These are phyloP conservation scores for Morpho achilles DNA, from an alignment of 2,888 invertebrate species.

Conservation along the genomic window DNA sequence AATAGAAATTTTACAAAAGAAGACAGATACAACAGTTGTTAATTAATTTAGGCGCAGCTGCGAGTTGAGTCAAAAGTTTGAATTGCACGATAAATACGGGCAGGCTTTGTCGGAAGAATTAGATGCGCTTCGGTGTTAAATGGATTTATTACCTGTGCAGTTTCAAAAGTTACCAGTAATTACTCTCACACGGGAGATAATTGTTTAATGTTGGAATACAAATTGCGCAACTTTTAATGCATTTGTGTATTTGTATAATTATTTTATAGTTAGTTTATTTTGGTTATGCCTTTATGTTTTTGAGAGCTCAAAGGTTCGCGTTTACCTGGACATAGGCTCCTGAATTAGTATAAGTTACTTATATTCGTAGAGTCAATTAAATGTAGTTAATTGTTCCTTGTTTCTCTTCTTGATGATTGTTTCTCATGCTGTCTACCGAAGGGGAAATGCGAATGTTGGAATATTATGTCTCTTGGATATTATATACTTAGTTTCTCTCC, in stretches of 20 bases:
- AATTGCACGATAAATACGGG: conserved; percentile 49
- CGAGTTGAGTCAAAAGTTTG: conserved; percentile 60
- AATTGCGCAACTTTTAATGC: neutral
- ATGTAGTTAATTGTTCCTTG: too few species aligned
- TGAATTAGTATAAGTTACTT: too few species aligned
- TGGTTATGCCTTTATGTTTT: too few species aligned
- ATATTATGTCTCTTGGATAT: too few species aligned
- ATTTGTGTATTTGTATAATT: neutral
- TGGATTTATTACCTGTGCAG: conserved; percentile 66
- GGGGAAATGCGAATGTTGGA: too few species aligned
- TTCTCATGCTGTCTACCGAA: too few species aligned
- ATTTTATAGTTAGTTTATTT: too few species aligned
- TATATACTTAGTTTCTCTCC: too few species aligned
- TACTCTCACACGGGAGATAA: conserved; percentile 48
- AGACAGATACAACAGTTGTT: conserved; percentile 43
- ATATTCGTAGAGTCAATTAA: too few species aligned
- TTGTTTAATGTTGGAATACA: neutral
- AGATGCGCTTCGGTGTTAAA: conserved; percentile 63
- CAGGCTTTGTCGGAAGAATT: conserved; percentile 64
- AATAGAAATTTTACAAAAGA: neutral
- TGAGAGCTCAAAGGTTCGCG: too few species aligned
- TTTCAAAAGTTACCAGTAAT: conserved; percentile 58
- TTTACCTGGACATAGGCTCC: too few species aligned
- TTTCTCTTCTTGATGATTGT: too few species aligned
- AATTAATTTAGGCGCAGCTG: conserved; percentile 56